These are phyloP conservation scores for Martes flavigula DNA, from an alignment of 2,797 vertebrate species.

Conservation along the genomic window DNA sequence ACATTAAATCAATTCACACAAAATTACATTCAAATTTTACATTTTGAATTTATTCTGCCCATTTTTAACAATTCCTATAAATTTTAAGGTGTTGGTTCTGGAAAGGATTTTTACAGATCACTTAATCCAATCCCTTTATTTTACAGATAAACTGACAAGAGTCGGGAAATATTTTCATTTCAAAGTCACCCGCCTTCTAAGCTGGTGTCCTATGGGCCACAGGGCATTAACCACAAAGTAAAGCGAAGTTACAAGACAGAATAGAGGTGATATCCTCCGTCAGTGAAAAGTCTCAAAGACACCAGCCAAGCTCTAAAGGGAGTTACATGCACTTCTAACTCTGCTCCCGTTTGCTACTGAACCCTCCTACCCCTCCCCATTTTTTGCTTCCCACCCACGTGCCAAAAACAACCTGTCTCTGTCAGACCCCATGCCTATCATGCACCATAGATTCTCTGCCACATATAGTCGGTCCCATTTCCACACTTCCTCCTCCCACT, in stretches of 20 bases:
- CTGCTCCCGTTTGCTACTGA: too few species aligned
- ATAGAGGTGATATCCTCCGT: neutral
- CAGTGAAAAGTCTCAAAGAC: neutral
- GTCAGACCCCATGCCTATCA: neutral
- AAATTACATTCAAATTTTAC: neutral
- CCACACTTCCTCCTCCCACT: neutral
- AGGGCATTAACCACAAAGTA: too few species aligned
- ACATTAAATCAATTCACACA: too few species aligned
- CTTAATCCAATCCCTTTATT: neutral
- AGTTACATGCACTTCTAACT: rapidly evolving
- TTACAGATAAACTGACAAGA: neutral
- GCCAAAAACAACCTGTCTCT: neutral
- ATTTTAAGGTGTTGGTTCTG: neutral
- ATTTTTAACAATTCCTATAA: neutral
- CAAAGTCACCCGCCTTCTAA: neutral
- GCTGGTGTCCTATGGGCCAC: neutral
- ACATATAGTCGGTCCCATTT: neutral
- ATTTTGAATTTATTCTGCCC: neutral
- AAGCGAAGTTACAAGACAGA: neutral
- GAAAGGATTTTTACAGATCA: neutral
- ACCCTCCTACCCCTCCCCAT: neutral
- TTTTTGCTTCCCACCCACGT: neutral
- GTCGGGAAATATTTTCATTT: neutral
- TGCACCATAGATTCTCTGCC: neutral
- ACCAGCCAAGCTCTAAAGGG: neutral